phyloP scores from a whole-genome alignment of 2,888 invertebrate genomes.

The Neoaliturus tenellus region DNA sequence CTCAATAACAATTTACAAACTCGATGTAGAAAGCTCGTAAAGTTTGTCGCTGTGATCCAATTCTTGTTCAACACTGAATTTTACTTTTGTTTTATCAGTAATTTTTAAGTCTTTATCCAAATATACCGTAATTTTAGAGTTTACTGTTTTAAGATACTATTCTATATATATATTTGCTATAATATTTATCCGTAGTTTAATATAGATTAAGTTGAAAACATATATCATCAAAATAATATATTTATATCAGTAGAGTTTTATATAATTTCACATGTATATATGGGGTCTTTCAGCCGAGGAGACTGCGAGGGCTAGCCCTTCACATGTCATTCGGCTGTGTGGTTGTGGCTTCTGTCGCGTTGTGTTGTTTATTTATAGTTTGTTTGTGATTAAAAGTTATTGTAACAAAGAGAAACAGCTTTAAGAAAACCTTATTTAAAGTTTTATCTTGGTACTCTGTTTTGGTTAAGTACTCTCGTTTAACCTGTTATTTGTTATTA shows the following conservation, averaged over 20 bases:
- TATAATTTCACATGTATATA: constrained; percentile 46
- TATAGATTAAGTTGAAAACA: constrained; percentile 29
- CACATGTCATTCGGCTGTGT: not conserved
- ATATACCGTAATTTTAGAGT: constrained; percentile 51
- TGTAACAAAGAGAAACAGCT: constrained; percentile 45
- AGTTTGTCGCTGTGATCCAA: constrained; percentile 46
- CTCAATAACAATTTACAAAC: not conserved
- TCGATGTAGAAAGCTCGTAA: constrained; percentile 21
- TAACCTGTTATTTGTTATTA: constrained; percentile 47
- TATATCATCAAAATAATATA: constrained; percentile 51
- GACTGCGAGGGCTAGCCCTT: not conserved
- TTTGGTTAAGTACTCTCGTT: not conserved
- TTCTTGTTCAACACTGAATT: constrained; percentile 42
- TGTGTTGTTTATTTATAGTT: constrained; percentile 37
- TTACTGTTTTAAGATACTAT: constrained; percentile 45
- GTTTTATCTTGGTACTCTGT: not conserved
- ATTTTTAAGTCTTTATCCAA: constrained; percentile 46
- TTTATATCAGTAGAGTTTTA: constrained; percentile 50
- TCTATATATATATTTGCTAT: constrained; percentile 52
- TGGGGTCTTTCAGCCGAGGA: constrained; percentile 39
- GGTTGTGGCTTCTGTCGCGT: constrained; percentile 48
- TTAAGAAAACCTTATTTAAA: constrained; percentile 7
- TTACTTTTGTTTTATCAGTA: constrained; percentile 15
- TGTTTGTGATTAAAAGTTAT: constrained; percentile 28
- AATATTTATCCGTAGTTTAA: constrained; percentile 49